Percentiles rank a stretch among this genome's conserved stretches.
These are phyloP conservation scores for Neoarius graeffei DNA, from an alignment of 2,113 vertebrate genomes.

Conservation along the genomic window DNA sequence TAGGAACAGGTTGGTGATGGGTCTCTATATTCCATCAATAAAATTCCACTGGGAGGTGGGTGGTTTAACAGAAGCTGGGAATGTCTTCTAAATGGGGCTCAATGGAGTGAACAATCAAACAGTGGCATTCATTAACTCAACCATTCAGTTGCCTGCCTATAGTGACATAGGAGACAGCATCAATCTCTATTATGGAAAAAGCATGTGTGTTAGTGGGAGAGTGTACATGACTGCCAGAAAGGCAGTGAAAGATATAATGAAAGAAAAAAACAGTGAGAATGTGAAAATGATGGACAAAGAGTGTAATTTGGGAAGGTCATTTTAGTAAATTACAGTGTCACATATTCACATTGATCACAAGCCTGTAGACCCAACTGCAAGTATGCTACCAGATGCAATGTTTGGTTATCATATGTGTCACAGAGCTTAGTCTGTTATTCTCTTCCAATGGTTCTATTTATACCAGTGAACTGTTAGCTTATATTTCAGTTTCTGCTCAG, in stretches of 20 bases:
- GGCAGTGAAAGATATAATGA: slow-evolving; percentile 12
- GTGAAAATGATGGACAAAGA: background rate
- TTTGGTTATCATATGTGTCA: background rate
- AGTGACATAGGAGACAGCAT: slow-evolving; percentile 66
- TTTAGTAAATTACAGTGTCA: slow-evolving; percentile 30
- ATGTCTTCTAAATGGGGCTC: slow-evolving; percentile 17
- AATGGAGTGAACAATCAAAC: slow-evolving; percentile 33
- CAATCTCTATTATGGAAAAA: slow-evolving; percentile 75
- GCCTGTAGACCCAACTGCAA: slow-evolving; percentile 29
- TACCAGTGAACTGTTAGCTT: slow-evolving; percentile 16
- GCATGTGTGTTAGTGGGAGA: background rate
- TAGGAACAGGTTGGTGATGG: background rate
- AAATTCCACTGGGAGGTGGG: slow-evolving; percentile 12
- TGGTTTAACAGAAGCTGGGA: slow-evolving; percentile 3
- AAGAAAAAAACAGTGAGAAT: background rate
- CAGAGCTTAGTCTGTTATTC: slow-evolving; percentile 7
- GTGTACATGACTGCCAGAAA: background rate
- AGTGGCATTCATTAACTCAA: slow-evolving; percentile 70
- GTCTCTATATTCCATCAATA: slow-evolving; percentile 1
- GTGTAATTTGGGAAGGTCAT: slow-evolving; percentile 12
- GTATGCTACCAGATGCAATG: slow-evolving; percentile 25
- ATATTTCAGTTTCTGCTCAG: slow-evolving; percentile 18
- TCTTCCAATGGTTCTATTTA: background rate
- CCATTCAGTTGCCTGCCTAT: slow-evolving; percentile 70
- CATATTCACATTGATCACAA: slow-evolving; percentile 25